A percentile compares a stretch with the other conserved stretches of the same genome.
Evolutionary conservation across 2,888 invertebrate genomes (phyloP).

Genomic region (Myopa tessellatipennis): DNA sequence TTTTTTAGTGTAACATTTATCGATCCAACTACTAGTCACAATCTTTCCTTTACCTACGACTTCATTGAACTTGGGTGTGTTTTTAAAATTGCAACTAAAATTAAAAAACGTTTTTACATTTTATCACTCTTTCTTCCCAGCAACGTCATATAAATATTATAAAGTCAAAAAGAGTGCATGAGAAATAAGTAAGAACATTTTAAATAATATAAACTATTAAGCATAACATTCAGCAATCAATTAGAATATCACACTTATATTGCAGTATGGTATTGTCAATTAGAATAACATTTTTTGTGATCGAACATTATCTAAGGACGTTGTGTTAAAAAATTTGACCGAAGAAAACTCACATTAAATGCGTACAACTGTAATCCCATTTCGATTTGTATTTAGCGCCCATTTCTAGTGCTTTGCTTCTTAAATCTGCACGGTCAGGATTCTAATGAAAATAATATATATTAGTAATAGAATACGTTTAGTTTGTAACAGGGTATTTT

Average conservation of each 20-base stretch:
- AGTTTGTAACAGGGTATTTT: too few relatives aligned
- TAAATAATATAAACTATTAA: too few relatives aligned
- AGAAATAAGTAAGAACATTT: neutral
- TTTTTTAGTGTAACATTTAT: constrained; percentile 72
- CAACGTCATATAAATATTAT: constrained; percentile 5
- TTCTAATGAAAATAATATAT: constrained; percentile 71
- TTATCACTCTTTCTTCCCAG: neutral
- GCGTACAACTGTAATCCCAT: constrained; percentile 83
- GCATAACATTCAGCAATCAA: too few relatives aligned
- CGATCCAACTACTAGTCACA: constrained; percentile 81
- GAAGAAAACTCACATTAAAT: constrained; percentile 79
- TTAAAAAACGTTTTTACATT: neutral
- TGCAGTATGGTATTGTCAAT: too few relatives aligned
- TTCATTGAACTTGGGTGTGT: constrained; percentile 87
- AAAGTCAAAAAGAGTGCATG: too few relatives aligned
- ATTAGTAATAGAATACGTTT: too few relatives aligned
- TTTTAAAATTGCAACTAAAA: constrained; percentile 85
- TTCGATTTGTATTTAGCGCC: constrained; percentile 83
- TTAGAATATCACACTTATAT: too few relatives aligned
- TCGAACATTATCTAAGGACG: too few relatives aligned
- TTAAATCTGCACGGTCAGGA: constrained; percentile 77
- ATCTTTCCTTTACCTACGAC: constrained; percentile 75
- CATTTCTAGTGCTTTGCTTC: constrained; percentile 78
- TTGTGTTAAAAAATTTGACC: neutral
- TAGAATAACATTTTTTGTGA: too few relatives aligned